Evolutionary conservation across 2,797 vertebrate species (phyloP), one percentile per base, ranked within the genome.

Genomic region (Furcifer pardalis): DNA sequence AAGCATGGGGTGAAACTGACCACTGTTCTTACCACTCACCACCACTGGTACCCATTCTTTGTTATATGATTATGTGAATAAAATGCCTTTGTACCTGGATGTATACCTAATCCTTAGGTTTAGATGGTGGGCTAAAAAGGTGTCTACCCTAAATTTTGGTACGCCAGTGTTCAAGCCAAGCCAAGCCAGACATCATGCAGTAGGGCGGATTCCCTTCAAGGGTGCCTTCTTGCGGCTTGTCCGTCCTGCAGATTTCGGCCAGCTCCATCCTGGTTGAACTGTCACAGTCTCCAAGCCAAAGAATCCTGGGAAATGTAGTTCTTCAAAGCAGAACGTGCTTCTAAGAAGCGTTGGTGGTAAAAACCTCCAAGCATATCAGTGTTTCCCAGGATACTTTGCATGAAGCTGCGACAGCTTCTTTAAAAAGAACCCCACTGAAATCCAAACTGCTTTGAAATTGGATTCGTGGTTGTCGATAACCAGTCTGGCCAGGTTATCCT

Each of bases 1-100:
- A 99, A 98, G 91, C 97, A 97, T 0, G 97, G 97, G 0, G 97
- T 98, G 80, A 98, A 94, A 93, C 96, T 99, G 87, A 99, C 97
- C 46, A 97, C 97, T 0, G 95, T 99, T 87, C 95, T 99, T 90
- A 99, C 98, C 49, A 99, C 99, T 2, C 99, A 99, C 90, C 99
- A 99, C 92, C 99, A 99, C 95, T 99, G 99, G 99, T 99, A 95
- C 94, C 95, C 78, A 52, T 80, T 49, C 66, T 40, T 68, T n/a
- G 17, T 44, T 15, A 15, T 1, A 8, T 60, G 37, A 46, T 59
- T 60, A 17, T 44, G 42, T 12, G 66, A 83, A 66, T 21, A 4
- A 60, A 68, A 60, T 21, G 21, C 15, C 8, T 21, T 40, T 74
- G 60, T 2, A 6, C 60, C 46, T 37, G 44, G 15, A 13, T 56